Base-by-base conservation (phyloP, 2,113 vertebrate species). In the Strix uralensis region DNA sequence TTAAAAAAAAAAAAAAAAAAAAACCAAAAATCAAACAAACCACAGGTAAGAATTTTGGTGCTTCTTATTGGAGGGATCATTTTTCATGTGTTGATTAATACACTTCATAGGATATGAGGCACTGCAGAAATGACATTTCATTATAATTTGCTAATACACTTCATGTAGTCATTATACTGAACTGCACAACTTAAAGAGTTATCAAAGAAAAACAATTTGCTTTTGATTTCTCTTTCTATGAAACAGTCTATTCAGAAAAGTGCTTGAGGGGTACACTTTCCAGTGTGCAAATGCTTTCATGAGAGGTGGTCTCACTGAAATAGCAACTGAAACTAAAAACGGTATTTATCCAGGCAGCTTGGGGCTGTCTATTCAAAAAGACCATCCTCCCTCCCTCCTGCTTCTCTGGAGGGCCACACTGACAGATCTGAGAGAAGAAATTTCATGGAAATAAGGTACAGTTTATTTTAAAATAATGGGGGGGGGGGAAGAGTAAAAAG, bases 221-320 rank as follows among this genome's bases (percentile, higher is more conserved):
- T 82, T 97, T 96, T 90, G 52, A 96, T 81, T 94, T 85, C 36
- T 85, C 5, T 2, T 62, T n/a, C 67, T 86, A 10, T 92, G 90
- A 96, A 93, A 44, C 49, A 49, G 32, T 19, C 80, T 66, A 58
- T 86, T 95, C 71, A 96, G 81, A 22, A 69, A 85, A 97, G 51
- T 65, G 94, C 92, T 96, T 1, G 25, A 92, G 86, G 88, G 77
- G 44, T 70, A 84, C 47, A 27, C 69, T 92, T 82, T 59, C 61
- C 65, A 93, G 69, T 18, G 65, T 46, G 85, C 36, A 81, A 93
- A 93, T 47, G 69, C 85, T 84, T 96, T 97, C 90, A 87, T 63
- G 81, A 95, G 92, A 96, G 90, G 91, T 94, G 94, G 96, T 94
- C 95, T 94, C 77, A 79, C 83, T 89, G 57, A 95, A 95, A 95